Evolutionary conservation across 2,113 vertebrate genomes (phyloP).

Genomic region (Otus sunia): DNA sequence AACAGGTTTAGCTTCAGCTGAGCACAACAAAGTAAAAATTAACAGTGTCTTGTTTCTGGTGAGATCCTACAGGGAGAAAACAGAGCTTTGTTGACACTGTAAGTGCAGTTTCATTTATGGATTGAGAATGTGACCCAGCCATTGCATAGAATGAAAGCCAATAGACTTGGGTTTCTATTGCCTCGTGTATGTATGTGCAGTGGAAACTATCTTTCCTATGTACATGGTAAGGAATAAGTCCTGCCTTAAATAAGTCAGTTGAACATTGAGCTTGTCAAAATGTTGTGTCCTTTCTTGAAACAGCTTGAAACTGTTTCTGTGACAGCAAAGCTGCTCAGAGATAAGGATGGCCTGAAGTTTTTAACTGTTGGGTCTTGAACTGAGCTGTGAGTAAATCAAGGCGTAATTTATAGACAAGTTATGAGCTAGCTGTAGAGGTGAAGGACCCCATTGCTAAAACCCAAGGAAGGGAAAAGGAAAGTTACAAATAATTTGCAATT

Average conservation of each 20-base stretch:
- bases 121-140: not conserved
- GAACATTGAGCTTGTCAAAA: not conserved
- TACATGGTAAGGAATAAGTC: not conserved
- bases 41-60: not conserved
- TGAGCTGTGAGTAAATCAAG: not conserved
- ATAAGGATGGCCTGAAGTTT: not conserved
- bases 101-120: not conserved
- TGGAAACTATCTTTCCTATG: not conserved
- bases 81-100: not conserved
- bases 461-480: not conserved
- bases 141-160: not conserved
- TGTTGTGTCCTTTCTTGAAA: not conserved
- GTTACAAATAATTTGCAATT: not conserved
- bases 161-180: not conserved
- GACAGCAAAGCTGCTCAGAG: not conserved
- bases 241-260: not conserved
- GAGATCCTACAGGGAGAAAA: not conserved
- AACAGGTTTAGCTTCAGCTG: not conserved
- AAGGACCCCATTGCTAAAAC: not conserved
- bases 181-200: not conserved
- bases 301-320: not conserved
- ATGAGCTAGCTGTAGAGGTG: not conserved
- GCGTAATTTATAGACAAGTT: not conserved
- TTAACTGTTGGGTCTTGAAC: not conserved
- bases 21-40: not conserved